Percentiles rank a stretch among this genome's conserved stretches.
phyloP scores from a whole-genome alignment of 2,797 vertebrate genomes.

The Arrhamphus sclerolepis region DNA sequence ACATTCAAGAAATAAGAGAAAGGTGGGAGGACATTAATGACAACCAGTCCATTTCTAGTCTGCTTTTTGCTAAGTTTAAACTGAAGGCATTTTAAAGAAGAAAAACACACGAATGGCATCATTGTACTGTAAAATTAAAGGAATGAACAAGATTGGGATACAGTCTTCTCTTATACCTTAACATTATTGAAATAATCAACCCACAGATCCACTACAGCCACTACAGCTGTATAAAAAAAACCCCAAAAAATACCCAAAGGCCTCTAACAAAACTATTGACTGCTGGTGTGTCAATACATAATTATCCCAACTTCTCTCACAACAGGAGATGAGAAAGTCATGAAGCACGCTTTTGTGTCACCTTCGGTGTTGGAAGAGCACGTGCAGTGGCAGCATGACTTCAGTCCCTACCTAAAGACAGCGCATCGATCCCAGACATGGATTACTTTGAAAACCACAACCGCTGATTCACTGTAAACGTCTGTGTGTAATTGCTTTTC shows the following conservation, averaged over 20 bases:
- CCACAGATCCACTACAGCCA: background rate
- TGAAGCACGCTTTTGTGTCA: conserved; percentile 38
- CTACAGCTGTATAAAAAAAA: conserved; percentile 15
- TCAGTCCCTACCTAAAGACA: conserved; percentile 52
- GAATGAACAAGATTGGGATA: too few species aligned
- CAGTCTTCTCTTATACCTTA: background rate
- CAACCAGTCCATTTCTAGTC: too few species aligned
- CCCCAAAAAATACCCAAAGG: conserved; percentile 53
- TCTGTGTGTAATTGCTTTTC: conserved; percentile 16
- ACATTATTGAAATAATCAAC: too few species aligned
- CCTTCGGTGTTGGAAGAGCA: conserved; percentile 62
- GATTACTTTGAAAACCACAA: conserved; percentile 69
- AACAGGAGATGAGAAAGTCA: conserved; percentile 59
- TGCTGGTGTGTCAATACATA: conserved; percentile 62
- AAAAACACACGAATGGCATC: too few species aligned
- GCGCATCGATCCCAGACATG: conserved; percentile 63
- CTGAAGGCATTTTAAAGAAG: too few species aligned
- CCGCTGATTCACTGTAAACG: conserved; percentile 62
- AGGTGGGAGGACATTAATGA: too few species aligned
- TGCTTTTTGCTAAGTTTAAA: too few species aligned
- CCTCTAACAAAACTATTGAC: conserved; percentile 63
- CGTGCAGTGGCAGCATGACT: conserved; percentile 68
- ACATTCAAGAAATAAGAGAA: too few species aligned
- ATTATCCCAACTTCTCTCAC: conserved; percentile 55
- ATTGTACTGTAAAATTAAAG: background rate